phyloP scores from a whole-genome alignment of 2,797 vertebrate genomes.

The Borostomias antarcticus region DNA sequence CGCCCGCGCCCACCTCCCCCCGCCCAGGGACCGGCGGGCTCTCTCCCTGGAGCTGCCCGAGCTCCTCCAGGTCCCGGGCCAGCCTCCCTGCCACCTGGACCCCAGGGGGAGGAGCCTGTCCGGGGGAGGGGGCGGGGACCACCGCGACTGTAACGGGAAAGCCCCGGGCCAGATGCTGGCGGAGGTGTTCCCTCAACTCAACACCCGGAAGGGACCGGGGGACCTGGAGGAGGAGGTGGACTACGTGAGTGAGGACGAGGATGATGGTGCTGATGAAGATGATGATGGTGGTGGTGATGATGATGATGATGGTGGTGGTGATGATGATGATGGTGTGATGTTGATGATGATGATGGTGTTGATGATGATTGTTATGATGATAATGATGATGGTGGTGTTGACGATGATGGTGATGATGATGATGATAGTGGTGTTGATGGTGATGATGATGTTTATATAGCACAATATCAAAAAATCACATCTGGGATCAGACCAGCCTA shows the following conservation, averaged over 20 bases:
- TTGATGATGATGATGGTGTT: no score
- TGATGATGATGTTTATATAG: background rate
- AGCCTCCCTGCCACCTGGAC: conserved; percentile 46
- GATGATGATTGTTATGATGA: no score
- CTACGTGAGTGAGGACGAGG: conserved; percentile 81
- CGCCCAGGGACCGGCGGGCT: conserved; percentile 81
- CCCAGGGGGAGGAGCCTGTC: conserved; percentile 67
- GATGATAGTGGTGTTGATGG: no score
- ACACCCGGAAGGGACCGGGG: conserved; percentile 79
- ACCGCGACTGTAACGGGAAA: conserved; percentile 91
- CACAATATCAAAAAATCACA: no score
- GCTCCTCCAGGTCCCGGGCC: conserved; percentile 61
- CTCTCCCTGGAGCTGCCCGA: conserved; percentile 90
- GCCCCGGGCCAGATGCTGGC: conserved; percentile 73
- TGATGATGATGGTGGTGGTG: no score
- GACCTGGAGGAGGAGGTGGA: conserved; percentile 92
- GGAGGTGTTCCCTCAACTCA: conserved; percentile 92
- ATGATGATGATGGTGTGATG: no score
- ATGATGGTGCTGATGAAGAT: no score
- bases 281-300: no score
- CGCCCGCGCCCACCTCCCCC: conserved; percentile 49
- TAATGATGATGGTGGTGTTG: no score
- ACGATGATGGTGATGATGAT: no score
- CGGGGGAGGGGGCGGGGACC: conserved; percentile 58
- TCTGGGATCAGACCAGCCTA: no score